Evolutionary conservation across 1,140 invertebrate species (phyloP).

Genomic region (Plectus sambesii): DNA sequence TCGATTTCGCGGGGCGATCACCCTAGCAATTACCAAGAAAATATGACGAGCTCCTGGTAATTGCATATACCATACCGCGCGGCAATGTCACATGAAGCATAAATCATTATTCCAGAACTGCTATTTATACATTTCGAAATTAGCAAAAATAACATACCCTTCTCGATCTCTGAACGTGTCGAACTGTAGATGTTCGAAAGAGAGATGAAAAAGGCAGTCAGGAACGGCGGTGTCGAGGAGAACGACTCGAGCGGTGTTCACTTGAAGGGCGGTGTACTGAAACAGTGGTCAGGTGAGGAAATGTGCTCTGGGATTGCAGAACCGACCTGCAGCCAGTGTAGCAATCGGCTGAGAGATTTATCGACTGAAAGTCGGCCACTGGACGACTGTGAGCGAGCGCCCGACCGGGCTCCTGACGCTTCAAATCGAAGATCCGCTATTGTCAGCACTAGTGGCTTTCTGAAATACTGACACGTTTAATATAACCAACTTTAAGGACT

Average conservation of each 20-base stretch:
- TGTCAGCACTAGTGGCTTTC: constrained; percentile 44
- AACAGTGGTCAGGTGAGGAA: constrained; percentile 16
- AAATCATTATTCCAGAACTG: too few species aligned
- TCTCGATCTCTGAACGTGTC: constrained; percentile 34
- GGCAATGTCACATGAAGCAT: too few species aligned
- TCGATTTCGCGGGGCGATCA: too few species aligned
- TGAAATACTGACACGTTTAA: too few species aligned
- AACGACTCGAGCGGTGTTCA: constrained; percentile 46
- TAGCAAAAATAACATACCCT: constrained; percentile 16
- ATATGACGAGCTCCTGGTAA: too few species aligned
- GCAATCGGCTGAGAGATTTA: constrained; percentile 12
- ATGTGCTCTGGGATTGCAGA: constrained; percentile 1
- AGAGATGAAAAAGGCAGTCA: constrained; percentile 46
- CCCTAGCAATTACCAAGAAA: too few species aligned
- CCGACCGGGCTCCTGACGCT: constrained; percentile 11
- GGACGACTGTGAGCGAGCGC: too few species aligned
- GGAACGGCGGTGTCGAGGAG: constrained; percentile 45
- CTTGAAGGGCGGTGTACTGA: constrained; percentile 40
- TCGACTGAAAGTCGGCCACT: not conserved
- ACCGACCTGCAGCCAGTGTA: constrained; percentile 1
- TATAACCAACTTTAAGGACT: too few species aligned
- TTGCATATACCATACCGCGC: too few species aligned
- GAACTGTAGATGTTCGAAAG: constrained; percentile 40
- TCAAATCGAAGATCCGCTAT: constrained; percentile 45
- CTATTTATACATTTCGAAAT: too few species aligned